Evolutionary conservation across 1,140 invertebrate species (phyloP), one percentile per base, ranked within the genome.

Genomic region (Cyclargus thomasi): DNA sequence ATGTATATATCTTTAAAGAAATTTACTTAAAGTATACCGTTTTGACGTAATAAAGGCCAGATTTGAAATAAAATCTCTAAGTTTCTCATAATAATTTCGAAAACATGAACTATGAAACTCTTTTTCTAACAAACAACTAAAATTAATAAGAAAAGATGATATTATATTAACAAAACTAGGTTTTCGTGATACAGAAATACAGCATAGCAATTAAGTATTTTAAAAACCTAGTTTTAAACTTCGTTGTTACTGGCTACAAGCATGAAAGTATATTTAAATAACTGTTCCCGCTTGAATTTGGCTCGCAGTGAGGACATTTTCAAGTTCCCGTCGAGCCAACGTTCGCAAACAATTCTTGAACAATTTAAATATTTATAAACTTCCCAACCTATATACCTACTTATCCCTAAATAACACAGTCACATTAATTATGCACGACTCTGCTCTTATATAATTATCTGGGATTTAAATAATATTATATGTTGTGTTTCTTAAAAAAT

Each of bases 301-400:
- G 71, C 71, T 76, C 76, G 72, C 74, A 80, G 76, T 76, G 78
- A 79, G 77, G 73, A 73, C 79, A 78, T 74, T 47, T 47, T 77
- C 70, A 69, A 71, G 68, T 69, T 71, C 71, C 18, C 57, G 62
- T 20, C 4, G 17, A 18, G 55, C 55, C 17, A 20, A 59, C 55
- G 18, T 21, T 59, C 18, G 55, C 55, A 59, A 59, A 59, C 55
- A 59, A 20, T 59, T 59, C 18, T 20, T 59, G 55, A 59, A 11
- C 18, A 59, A 59, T 18, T 59, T 59, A 20, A 59, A 59, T 59
- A 59, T 59, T 59, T 59, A 21, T 11, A 20, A 20, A 55, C 18
- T 53, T 53, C 17, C 4, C 21, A 21, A 64, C 59, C 55, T 39
- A 39, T 39, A 39, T 39, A 39, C 36, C 36, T 47, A 47, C 39